Conservation (phyloP, 2,888 invertebrate genomes). For the Spatulosminthurus flaviceps region DNA sequence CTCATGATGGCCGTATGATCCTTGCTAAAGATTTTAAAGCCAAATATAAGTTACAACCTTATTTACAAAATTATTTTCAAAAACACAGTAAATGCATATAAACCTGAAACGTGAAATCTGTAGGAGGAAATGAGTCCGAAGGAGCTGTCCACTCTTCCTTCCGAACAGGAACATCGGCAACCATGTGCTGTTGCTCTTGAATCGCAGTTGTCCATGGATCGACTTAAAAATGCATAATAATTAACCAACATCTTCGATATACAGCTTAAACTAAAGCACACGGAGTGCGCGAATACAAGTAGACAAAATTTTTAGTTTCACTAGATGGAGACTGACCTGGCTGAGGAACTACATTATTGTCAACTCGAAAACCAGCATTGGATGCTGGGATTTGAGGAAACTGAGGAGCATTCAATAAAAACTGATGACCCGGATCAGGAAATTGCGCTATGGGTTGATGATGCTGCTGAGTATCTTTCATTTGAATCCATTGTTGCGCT, state of each 20-base stretch:
- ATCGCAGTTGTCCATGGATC: slow-evolving; percentile 36
- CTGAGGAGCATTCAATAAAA: neutral
- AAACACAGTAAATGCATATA: too few relatives aligned
- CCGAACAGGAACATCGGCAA: neutral
- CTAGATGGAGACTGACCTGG: neutral
- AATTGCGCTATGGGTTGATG: slow-evolving; percentile 25
- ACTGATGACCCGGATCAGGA: slow-evolving; percentile 13
- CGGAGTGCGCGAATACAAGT: too few relatives aligned
- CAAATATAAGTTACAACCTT: too few relatives aligned
- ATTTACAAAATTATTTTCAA: too few relatives aligned
- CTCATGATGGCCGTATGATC: slow-evolving; percentile 4
- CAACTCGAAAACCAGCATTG: slow-evolving; percentile 11
- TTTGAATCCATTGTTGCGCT: slow-evolving; percentile 97
- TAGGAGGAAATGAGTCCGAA: slow-evolving; percentile 24
- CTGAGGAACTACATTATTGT: slow-evolving; percentile 21
- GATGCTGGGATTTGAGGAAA: neutral
- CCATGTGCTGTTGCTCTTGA: slow-evolving; percentile 23
- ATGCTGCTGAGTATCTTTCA: slow-evolving; percentile 76
- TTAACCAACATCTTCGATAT: too few relatives aligned
- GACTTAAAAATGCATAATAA: neutral
- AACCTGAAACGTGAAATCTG: slow-evolving; percentile 34
- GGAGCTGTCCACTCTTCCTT: slow-evolving; percentile 35
- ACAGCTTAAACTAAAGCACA: too few relatives aligned
- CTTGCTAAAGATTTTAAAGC: neutral
- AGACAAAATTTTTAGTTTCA: too few relatives aligned